Evolutionary conservation across 2,888 invertebrate genomes (phyloP).

Genomic region (Trachelus iudaicus): DNA sequence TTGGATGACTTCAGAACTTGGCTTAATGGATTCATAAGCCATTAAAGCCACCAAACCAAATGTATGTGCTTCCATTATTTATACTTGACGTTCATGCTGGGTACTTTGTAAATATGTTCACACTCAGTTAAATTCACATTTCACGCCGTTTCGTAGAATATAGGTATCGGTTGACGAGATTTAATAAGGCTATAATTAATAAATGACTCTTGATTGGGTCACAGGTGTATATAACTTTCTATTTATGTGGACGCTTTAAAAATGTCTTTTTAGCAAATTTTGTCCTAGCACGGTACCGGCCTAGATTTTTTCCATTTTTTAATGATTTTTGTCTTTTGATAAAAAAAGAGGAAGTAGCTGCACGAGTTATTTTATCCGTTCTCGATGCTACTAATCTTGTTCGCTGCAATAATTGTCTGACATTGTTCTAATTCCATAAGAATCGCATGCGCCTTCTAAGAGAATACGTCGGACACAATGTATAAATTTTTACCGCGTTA

Average conservation of each 20-base stretch:
- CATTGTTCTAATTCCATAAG: neutral
- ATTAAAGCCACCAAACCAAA: neutral
- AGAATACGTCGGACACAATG: neutral
- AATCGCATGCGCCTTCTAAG: neutral
- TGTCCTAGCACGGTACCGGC: neutral
- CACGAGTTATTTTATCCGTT: neutral
- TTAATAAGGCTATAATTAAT: neutral
- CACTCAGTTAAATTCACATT: constrained; percentile 52
- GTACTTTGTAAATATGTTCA: constrained; percentile 46
- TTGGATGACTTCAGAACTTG: neutral
- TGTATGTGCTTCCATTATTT: neutral
- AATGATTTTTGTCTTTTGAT: neutral
- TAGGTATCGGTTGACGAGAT: neutral
- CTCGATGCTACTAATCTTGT: neutral
- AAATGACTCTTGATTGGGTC: neutral
- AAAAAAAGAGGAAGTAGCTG: neutral
- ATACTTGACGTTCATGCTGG: constrained; percentile 15
- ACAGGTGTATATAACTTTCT: neutral
- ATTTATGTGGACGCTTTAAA: neutral
- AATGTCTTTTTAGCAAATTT: neutral
- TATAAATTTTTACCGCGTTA: neutral
- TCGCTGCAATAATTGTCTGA: neutral
- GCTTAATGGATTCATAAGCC: neutral
- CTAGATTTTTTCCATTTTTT: neutral
- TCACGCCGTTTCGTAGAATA: neutral